These are phyloP conservation scores for Chrysina gloriosa DNA, from an alignment of 2,888 invertebrate species.

Conservation along the genomic window DNA sequence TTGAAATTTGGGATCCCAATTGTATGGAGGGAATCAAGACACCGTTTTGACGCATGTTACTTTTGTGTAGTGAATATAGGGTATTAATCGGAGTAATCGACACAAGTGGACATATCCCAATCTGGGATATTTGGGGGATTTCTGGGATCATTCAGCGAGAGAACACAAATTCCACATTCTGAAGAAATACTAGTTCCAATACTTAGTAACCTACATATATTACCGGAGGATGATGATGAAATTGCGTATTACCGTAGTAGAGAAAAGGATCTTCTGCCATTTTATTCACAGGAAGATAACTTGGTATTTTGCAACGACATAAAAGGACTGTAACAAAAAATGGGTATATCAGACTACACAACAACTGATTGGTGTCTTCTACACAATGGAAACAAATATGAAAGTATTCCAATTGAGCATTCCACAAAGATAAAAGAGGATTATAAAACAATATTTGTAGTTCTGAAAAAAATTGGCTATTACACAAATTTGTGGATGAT, in stretches of 20 bases:
- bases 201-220: not conserved
- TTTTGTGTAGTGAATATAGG: not conserved
- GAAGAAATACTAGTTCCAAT: not conserved
- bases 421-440: not conserved
- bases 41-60: not conserved
- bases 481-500: not conserved
- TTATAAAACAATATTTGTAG: not conserved
- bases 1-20: not conserved
- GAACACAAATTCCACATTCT: too few relatives aligned
- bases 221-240: not conserved
- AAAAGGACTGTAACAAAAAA: not conserved
- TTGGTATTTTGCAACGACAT: not conserved
- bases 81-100: not conserved
- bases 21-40: not conserved
- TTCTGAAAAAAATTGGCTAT: too few relatives aligned
- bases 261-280: not conserved
- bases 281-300: not conserved
- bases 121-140: too few relatives aligned
- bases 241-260: not conserved
- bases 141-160: too few relatives aligned
- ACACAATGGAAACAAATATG: not conserved
- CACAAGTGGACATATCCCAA: not conserved
- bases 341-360: not conserved
- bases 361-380: not conserved
- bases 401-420: not conserved